Base-by-base conservation (phyloP, 2,797 vertebrate genomes). In the Enteromius fasciolatus region DNA sequence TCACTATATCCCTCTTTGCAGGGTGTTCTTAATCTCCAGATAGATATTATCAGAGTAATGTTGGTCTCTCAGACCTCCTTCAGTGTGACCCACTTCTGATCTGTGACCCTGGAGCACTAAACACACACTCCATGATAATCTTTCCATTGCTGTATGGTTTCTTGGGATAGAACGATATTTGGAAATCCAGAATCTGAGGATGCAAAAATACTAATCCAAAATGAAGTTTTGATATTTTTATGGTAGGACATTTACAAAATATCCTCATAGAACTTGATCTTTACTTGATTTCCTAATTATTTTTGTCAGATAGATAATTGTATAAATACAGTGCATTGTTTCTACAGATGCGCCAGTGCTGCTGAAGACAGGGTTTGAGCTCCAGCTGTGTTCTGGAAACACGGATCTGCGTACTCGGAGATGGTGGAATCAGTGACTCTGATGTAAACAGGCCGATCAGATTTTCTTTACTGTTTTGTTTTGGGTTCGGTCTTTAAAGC, bases 1-100 rank as follows among this genome's bases (percentile, higher is more conserved):
- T 87, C 88, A 86, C 57, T 81, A 23, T 63, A 59, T 48, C 54
- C 67, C 28, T 66, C 44, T 79, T 36, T 48, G 39, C 70, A 54
- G 36, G 31, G 25, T 73, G 59, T 52, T 31, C 4, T 66, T 61
- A 74, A n/a, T 83, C 68, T 54, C 0, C 5, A 46, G 67, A 5
- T 23, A 76, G 73, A 76, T 25, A 12, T 41, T 15, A n/a, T 75
- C 50, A 57, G 20, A 6, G 15, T 18, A 48, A 28, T 23, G 1
- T 7, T 7, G 11, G 31, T 6, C 25, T 61, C 59, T 61, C 25
- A 15, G 59, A 23, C 59, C 23, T 61, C 25, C 52, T 54, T n/a
- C 52, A n/a, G 52, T n/a, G 1, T 57, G 52, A 23, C 52, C 52
- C 20, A 57, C 1, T 57, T 57, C 20, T 0, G 20, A 54, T n/a